phyloP scores from a whole-genome alignment of 1,140 invertebrate species.

The Carcinoscorpius rotundicauda region DNA sequence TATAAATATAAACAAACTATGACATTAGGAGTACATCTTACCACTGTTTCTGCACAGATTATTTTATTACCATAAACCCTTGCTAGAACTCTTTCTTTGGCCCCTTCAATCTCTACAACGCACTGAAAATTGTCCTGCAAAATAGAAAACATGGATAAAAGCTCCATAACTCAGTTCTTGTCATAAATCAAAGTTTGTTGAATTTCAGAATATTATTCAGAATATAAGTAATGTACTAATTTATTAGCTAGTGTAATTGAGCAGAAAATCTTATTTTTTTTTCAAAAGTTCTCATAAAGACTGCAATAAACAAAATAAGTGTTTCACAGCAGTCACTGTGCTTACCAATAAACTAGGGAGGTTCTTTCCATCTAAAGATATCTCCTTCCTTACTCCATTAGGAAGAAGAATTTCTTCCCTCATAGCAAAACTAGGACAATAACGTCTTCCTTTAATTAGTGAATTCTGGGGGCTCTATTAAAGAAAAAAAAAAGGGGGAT shows the following conservation, averaged over 20 bases:
- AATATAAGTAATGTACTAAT: too few species aligned
- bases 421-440: conserved; percentile 25
- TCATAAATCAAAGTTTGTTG: too few species aligned
- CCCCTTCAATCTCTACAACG: conserved; percentile 77
- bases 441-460: conserved; percentile 22
- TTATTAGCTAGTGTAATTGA: too few species aligned
- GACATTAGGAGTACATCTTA: conserved; percentile 28
- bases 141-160: neutral
- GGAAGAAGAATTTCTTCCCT: conserved; percentile 57
- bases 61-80: conserved; percentile 68
- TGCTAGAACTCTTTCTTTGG: conserved; percentile 74
- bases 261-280: too few species aligned
- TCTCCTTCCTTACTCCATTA: conserved; percentile 76
- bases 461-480: conserved; percentile 18
- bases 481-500: neutral
- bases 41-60: conserved; percentile 75
- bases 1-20: neutral
- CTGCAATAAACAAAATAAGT: too few species aligned
- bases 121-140: conserved; percentile 53
- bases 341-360: conserved; percentile 32
- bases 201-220: too few species aligned
- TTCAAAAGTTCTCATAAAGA: neutral
- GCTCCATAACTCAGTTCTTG: neutral
- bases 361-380: conserved; percentile 80
- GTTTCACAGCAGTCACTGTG: neutral